Evolutionary conservation across 2,888 invertebrate species (phyloP).

Genomic region (Andrena camellia): DNA sequence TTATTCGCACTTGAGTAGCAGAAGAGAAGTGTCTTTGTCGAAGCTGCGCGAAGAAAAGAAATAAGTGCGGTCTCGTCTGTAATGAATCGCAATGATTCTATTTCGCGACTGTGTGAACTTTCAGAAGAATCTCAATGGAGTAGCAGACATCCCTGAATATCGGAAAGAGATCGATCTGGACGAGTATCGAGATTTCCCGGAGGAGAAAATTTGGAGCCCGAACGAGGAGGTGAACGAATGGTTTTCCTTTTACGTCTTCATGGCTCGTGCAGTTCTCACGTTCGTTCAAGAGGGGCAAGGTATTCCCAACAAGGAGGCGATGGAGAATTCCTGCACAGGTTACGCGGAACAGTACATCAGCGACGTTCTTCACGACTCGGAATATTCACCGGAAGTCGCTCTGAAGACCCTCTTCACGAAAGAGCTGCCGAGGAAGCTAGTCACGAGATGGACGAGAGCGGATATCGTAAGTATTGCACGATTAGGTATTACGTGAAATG

Average conservation of each 20-base stretch:
- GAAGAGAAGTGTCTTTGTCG: too few species aligned
- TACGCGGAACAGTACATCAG: slow-evolving; percentile 60
- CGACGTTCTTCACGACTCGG: slow-evolving; percentile 55
- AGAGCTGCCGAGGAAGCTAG: slow-evolving; percentile 22
- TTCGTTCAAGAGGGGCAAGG: slow-evolving; percentile 53
- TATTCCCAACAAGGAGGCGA: slow-evolving; percentile 57
- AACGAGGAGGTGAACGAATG: slow-evolving; percentile 51
- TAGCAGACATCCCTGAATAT: slow-evolving; percentile 46
- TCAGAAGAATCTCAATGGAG: slow-evolving; percentile 13
- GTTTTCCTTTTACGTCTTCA: slow-evolving; percentile 50
- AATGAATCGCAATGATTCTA: neutral
- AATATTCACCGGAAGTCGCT: slow-evolving; percentile 58
- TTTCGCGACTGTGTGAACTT: neutral
- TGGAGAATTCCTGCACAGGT: slow-evolving; percentile 63
- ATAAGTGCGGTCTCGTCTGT: neutral
- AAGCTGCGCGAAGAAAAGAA: too few species aligned
- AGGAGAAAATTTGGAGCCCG: slow-evolving; percentile 63
- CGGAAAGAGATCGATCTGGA: slow-evolving; percentile 3
- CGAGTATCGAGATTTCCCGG: slow-evolving; percentile 55
- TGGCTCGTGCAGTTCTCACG: slow-evolving; percentile 59
- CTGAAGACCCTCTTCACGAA: slow-evolving; percentile 36
- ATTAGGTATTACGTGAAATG: too few species aligned
- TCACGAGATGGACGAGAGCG: slow-evolving; percentile 9
- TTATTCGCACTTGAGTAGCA: neutral
- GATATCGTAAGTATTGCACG: slow-evolving; percentile 35